Base-by-base conservation (phyloP, 2,888 invertebrate genomes). In the Cheilosia scutellata region DNA sequence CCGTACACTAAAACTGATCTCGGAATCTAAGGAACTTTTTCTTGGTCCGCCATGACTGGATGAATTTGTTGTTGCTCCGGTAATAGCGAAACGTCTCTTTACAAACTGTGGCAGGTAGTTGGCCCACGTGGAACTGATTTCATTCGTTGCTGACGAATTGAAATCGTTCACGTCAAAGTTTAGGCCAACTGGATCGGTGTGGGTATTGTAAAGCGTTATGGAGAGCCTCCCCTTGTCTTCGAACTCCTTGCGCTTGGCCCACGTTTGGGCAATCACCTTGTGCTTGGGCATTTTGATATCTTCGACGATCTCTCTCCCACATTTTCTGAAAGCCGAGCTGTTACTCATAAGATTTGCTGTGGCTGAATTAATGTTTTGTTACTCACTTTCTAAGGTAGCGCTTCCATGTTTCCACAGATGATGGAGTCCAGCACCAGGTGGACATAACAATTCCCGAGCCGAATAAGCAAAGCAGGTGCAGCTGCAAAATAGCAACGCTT, bases 371-470 rank as follows among this genome's bases (percentile, higher is more conserved):
- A 11, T 13, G 42, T 27, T 40, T 0, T 25, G 4, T 11, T 68
- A 66, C 79, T 87, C 93, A 97, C 97, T 96, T 96, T 90, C 95
- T 94, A 76, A 97, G 93, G 92, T 96, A 97, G 75, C 97, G 94
- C 83, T 95, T 95, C 98, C 98, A 99, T 13, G 96, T 95, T 88
- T 96, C 95, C 5, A 96, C 92, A 5, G 98, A 97, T 47, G 97
- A 96, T 27, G 95, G 94, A 6, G 97, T 98, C 98, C 98, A 98
- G 37, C 97, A 96, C 98, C 98, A 98, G 0, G 97, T 97, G 4
- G 98, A 97, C 96, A 98, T 97, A 33, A 96, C 94, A 83, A 97
- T 95, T 51, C 98, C 98, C 47, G 96, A 95, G 87, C 96, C 96
- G 93, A 98, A 98, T 87, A 96, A 94, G 71, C 96, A 95, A 82